phyloP scores from a whole-genome alignment of 2,888 invertebrate genomes.

The Philereme vetulata region DNA sequence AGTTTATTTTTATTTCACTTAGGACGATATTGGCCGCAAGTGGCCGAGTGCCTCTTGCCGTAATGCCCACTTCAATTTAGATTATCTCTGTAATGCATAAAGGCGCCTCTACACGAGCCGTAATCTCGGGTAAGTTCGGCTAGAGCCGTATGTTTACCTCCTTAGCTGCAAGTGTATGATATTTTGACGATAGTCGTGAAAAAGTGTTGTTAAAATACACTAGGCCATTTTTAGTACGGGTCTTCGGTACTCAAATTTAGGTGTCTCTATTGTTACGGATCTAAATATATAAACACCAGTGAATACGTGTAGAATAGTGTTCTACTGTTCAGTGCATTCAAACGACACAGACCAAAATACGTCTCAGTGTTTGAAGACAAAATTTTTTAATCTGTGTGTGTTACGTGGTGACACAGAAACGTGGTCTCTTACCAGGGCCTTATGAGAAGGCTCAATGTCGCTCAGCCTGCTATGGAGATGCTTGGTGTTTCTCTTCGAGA shows the following conservation, averaged over 20 bases:
- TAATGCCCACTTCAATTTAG: conserved; percentile 37
- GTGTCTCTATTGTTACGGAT: not conserved
- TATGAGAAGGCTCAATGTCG: too few species aligned
- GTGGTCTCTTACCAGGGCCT: too few species aligned
- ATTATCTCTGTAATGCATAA: conserved; percentile 34
- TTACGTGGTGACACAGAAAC: too few species aligned
- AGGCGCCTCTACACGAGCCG: conserved; percentile 11
- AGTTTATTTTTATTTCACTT: conserved; percentile 12
- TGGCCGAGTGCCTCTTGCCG: conserved; percentile 16
- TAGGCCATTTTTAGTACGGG: not conserved
- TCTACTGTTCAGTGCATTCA: too few species aligned
- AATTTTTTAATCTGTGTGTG: too few species aligned
- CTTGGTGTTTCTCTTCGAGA: too few species aligned
- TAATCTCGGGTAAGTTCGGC: not conserved
- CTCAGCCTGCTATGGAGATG: too few species aligned
- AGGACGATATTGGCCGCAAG: conserved; percentile 14
- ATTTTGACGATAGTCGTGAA: conserved; percentile 1
- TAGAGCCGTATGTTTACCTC: not conserved
- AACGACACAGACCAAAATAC: too few species aligned
- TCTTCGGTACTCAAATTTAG: not conserved
- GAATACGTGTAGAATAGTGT: too few species aligned
- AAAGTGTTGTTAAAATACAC: not conserved
- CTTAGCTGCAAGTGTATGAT: not conserved
- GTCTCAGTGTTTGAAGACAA: too few species aligned
- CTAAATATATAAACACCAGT: not conserved